Conservation (phyloP, 2,113 vertebrate genomes). For the Brachyhypopomus gauderio region DNA sequence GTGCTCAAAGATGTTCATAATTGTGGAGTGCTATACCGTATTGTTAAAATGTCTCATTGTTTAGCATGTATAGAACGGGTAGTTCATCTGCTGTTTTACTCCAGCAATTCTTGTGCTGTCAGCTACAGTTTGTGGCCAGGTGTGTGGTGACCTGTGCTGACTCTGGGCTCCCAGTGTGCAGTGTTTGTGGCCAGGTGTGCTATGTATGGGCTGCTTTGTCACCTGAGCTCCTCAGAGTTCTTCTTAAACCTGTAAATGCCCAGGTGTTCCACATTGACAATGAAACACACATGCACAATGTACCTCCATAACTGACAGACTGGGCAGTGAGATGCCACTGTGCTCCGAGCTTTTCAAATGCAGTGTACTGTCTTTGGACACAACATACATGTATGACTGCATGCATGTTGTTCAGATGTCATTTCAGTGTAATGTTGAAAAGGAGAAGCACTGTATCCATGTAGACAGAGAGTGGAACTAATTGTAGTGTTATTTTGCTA, state of each 20-base stretch:
- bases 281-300: not conserved
- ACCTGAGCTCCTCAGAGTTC: constrained; percentile 23
- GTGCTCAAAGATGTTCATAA: not conserved
- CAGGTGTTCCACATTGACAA: constrained; percentile 39
- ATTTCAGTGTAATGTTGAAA: too few relatives aligned
- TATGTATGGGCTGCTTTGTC: constrained; percentile 36
- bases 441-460: too few relatives aligned
- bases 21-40: not conserved
- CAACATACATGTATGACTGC: not conserved
- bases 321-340: not conserved
- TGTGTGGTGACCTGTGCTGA: constrained; percentile 42
- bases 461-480: not conserved
- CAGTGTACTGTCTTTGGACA: not conserved
- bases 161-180: constrained; percentile 14
- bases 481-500: not conserved
- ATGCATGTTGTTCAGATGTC: not conserved
- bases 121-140: constrained; percentile 29
- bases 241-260: constrained; percentile 19
- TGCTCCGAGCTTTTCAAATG: not conserved
- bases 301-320: constrained; percentile 22
- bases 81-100: not conserved
- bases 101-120: not conserved
- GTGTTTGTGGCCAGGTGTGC: constrained; percentile 46
- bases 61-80: not conserved
- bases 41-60: not conserved